Conservation (phyloP, 2,113 vertebrate genomes). For the Phaethon lepturus region DNA sequence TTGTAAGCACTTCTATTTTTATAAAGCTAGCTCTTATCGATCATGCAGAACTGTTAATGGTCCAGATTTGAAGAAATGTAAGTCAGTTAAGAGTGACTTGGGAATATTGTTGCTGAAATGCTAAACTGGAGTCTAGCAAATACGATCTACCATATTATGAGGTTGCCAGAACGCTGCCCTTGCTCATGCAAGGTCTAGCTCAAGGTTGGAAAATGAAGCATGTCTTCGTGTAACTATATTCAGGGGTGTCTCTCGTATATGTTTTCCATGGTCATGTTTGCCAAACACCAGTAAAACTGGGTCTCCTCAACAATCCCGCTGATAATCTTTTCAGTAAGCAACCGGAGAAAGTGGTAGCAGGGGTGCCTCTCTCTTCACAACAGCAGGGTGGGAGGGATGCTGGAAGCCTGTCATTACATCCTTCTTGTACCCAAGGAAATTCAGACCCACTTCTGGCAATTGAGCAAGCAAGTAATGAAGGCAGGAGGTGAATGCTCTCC, state of each 20-base stretch:
- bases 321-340: neutral
- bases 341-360: neutral
- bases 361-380: neutral
- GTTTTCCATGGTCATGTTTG: neutral
- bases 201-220: neutral
- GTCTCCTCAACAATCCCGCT: neutral
- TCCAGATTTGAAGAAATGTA: neutral
- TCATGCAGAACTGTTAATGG: neutral
- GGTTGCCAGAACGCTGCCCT: neutral
- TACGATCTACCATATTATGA: neutral
- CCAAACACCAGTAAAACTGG: neutral
- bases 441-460: accelerated
- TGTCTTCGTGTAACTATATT: neutral
- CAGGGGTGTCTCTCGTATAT: accelerated
- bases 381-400: neutral
- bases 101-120: neutral
- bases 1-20: constrained; percentile 2
- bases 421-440: neutral
- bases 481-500: neutral
- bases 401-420: neutral
- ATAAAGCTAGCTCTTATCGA: neutral
- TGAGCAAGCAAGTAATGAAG: neutral
- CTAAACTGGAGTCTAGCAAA: neutral
- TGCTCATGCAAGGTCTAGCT: neutral
- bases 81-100: neutral